Conservation (phyloP, 1,140 invertebrate genomes). For the Mercenaria mercenaria region DNA sequence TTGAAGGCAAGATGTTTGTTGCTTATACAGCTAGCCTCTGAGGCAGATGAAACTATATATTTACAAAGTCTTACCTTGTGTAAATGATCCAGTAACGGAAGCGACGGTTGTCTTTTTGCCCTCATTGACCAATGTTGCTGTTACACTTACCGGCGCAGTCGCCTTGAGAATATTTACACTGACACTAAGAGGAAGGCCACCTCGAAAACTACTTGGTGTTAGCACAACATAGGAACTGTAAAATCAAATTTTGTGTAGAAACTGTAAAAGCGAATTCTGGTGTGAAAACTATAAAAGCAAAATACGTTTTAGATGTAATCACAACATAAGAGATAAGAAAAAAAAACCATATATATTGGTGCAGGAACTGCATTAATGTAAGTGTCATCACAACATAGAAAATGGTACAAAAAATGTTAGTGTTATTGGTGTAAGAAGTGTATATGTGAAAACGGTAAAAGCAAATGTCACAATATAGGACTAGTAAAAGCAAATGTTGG, state of each 20-base stretch:
- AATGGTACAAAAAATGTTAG: no score
- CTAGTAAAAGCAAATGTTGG: no score
- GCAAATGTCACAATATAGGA: no score
- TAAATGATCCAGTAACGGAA: conserved; percentile 42
- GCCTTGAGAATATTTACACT: conserved; percentile 80
- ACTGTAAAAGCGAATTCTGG: background rate
- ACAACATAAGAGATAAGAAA: background rate
- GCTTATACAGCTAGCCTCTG: no score
- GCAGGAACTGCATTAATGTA: no score
- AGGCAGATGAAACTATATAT: no score
- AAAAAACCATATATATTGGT: background rate
- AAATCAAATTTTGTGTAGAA: background rate
- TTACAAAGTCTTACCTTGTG: conserved; percentile 68
- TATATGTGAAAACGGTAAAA: no score
- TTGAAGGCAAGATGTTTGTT: no score
- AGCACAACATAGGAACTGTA: conserved; percentile 79
- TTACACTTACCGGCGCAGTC: conserved; percentile 70
- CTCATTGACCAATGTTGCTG: conserved; percentile 61
- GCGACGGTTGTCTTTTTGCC: conserved; percentile 48
- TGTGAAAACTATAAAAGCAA: background rate
- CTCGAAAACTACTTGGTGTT: conserved; percentile 73
- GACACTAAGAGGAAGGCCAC: conserved; percentile 75
- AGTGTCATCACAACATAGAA: no score
- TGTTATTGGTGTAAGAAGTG: no score
- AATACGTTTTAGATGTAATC: background rate